phyloP scores from a whole-genome alignment of 2,888 invertebrate genomes.

The Ernsta delagoae region DNA sequence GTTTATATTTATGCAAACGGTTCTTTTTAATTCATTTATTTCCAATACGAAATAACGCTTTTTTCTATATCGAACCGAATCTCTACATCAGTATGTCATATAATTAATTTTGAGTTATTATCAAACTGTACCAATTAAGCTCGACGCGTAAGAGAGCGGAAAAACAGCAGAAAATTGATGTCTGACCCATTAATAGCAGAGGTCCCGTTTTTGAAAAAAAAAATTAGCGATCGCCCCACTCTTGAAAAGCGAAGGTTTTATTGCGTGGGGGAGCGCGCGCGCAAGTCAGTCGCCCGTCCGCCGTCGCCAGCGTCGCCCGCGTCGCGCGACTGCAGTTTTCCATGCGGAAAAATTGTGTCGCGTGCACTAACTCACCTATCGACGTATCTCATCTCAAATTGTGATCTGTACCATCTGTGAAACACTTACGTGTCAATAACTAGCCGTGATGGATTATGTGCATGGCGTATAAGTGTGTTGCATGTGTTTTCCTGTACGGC shows the following conservation, averaged over 20 bases:
- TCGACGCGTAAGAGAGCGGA: background rate
- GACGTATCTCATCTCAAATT: conserved; percentile 29
- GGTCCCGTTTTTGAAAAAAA: conserved; percentile 49
- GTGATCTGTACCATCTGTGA: conserved; percentile 39
- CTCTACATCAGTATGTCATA: background rate
- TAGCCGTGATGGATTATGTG: conserved; percentile 76
- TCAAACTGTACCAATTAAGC: background rate
- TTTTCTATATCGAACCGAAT: no score
- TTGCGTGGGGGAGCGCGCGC: conserved; percentile 63
- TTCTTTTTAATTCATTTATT: no score
- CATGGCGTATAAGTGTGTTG: conserved; percentile 72
- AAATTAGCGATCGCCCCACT: conserved; percentile 63
- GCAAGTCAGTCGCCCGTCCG: conserved; percentile 69
- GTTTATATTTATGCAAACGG: no score
- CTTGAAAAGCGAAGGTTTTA: conserved; percentile 75
- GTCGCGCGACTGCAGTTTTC: conserved; percentile 79
- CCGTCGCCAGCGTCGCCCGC: conserved; percentile 70
- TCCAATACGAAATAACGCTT: no score
- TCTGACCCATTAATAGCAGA: conserved; percentile 17
- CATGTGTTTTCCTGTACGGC: conserved; percentile 64
- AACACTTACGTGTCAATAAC: conserved; percentile 38
- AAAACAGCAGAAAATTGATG: conserved; percentile 11
- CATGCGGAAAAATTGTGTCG: conserved; percentile 79
- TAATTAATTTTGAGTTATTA: background rate
- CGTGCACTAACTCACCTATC: conserved; percentile 48